These are phyloP conservation scores for Synodontis membranacea DNA, from an alignment of 2,113 vertebrate species.

Conservation along the genomic window DNA sequence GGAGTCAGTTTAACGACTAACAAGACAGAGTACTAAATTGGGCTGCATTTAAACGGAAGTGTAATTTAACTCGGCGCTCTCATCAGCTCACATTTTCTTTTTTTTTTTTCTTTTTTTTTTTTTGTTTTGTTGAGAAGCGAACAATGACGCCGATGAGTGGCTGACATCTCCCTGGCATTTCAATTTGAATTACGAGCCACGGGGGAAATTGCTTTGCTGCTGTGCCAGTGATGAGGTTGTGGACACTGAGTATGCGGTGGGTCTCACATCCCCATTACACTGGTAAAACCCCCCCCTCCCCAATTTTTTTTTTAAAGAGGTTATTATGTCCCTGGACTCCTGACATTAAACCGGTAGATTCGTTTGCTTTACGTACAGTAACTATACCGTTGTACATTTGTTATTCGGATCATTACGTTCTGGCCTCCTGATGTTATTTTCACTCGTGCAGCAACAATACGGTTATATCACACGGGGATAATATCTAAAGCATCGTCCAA, in stretches of 20 bases:
- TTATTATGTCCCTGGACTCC: not conserved
- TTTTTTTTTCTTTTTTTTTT: not conserved
- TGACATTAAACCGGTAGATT: not conserved
- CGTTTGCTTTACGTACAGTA: slow-evolving; percentile 5
- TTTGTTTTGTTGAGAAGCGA: slow-evolving; percentile 34
- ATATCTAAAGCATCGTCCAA: slow-evolving; percentile 3
- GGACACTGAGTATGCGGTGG: not conserved
- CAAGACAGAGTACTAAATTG: slow-evolving; percentile 55
- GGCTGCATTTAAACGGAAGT: slow-evolving; percentile 63
- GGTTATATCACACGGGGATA: not conserved
- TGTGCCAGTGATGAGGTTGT: slow-evolving; percentile 39
- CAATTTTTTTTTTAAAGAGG: too few species aligned
- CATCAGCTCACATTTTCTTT: slow-evolving; percentile 31
- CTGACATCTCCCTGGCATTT: slow-evolving; percentile 66
- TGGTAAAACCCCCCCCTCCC: too few species aligned
- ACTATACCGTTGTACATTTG: not conserved
- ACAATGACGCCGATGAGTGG: slow-evolving; percentile 55
- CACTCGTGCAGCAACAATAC: not conserved
- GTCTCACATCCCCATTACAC: slow-evolving; percentile 29
- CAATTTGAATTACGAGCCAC: slow-evolving; percentile 62
- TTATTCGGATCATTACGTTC: not conserved
- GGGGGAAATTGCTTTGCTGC: slow-evolving; percentile 67
- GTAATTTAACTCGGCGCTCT: slow-evolving; percentile 49
- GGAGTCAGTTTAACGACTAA: slow-evolving; percentile 52
- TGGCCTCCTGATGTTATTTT: slow-evolving; percentile 4